These are phyloP conservation scores for Graptemys geographica DNA, from an alignment of 2,797 vertebrate genomes.

Conservation along the genomic window DNA sequence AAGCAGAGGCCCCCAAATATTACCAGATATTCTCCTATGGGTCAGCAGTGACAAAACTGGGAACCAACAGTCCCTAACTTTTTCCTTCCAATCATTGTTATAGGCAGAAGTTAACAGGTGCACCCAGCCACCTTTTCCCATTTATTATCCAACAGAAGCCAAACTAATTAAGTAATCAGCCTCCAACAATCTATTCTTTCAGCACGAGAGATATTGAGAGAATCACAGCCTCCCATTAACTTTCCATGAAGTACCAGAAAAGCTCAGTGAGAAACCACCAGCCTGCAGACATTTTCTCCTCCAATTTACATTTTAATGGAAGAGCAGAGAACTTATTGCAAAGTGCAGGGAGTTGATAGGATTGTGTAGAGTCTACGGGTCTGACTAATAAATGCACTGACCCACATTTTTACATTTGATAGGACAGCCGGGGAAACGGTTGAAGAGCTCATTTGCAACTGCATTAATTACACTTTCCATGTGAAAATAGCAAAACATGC, in stretches of 20 bases:
- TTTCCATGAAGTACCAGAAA: background rate
- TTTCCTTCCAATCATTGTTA: background rate
- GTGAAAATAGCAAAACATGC: conserved; percentile 48
- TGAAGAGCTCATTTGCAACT: conserved; percentile 72
- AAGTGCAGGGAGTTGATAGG: conserved; percentile 64
- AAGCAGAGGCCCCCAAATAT: background rate
- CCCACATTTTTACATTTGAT: conserved; percentile 74
- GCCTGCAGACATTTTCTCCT: conserved; percentile 53
- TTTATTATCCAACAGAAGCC: conserved; percentile 41
- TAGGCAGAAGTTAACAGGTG: background rate
- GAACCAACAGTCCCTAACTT: background rate
- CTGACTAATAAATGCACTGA: conserved; percentile 74
- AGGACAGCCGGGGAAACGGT: conserved; percentile 70
- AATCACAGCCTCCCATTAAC: conserved; percentile 20
- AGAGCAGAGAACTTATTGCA: conserved; percentile 66
- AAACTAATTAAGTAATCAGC: conserved; percentile 49
- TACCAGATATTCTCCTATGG: background rate
- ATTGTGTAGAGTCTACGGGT: conserved; percentile 56
- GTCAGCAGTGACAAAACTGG: background rate
- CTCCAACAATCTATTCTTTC: conserved; percentile 36
- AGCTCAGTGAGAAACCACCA: conserved; percentile 31
- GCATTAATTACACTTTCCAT: conserved; percentile 70
- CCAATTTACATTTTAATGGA: conserved; percentile 59
- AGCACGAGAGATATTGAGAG: conserved; percentile 14
- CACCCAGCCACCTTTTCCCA: background rate